These are phyloP conservation scores for Diplodus puntazzo DNA, from an alignment of 2,797 vertebrate genomes.

Conservation along the genomic window DNA sequence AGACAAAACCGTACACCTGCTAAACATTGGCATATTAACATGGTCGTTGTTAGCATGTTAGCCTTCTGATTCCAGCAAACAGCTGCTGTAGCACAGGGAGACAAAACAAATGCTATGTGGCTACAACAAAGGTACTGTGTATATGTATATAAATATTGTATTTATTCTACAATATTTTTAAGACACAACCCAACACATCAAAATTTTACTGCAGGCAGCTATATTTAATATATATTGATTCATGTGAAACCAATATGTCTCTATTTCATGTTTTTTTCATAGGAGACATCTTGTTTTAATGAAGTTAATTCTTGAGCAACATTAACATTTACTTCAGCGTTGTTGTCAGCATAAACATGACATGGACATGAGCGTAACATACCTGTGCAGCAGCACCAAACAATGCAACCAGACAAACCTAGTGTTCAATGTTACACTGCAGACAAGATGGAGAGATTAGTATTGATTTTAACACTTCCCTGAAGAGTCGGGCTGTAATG, in stretches of 20 bases:
- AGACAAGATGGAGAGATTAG: conserved; percentile 21
- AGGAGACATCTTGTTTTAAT: background rate
- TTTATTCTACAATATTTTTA: too few species aligned
- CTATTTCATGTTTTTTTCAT: background rate
- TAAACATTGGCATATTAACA: background rate
- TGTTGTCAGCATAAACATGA: too few species aligned
- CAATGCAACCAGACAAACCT: background rate
- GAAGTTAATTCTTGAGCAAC: background rate
- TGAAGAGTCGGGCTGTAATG: conserved; percentile 7
- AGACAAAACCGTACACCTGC: background rate
- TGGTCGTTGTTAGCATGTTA: background rate
- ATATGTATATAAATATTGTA: too few species aligned
- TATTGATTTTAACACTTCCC: conserved; percentile 44
- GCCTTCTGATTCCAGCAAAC: background rate
- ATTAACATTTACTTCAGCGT: too few species aligned
- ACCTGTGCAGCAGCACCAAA: background rate
- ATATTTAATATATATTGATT: background rate
- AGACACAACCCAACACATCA: too few species aligned
- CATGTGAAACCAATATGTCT: background rate
- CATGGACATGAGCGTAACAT: background rate
- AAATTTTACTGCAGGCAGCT: too few species aligned
- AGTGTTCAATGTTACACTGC: background rate
- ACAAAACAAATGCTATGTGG: background rate
- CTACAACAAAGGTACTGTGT: background rate
- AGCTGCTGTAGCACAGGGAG: background rate